Percentiles rank a stretch among this genome's conserved stretches.
Evolutionary conservation across 2,113 vertebrate species (phyloP).

Genomic region (Scortum barcoo): DNA sequence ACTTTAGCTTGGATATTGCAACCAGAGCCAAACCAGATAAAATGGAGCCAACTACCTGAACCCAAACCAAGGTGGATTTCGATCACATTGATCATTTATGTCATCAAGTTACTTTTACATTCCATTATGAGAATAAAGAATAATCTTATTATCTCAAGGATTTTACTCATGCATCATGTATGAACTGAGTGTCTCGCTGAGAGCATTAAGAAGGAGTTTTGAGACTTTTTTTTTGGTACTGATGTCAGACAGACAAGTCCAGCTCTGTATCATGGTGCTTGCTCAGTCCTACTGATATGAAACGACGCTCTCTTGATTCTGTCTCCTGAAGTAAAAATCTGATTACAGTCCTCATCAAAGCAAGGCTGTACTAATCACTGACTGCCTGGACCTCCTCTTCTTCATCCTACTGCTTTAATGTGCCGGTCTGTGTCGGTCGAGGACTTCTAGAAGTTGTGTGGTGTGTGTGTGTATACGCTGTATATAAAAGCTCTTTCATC

Average conservation of each 20-base stretch:
- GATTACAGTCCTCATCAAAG: slow-evolving; percentile 36
- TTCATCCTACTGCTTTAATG: slow-evolving; percentile 42
- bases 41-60: not conserved
- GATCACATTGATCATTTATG: not conserved
- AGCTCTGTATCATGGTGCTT: not conserved
- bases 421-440: slow-evolving; percentile 31
- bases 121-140: not conserved
- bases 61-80: not conserved
- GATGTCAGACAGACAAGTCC: not conserved
- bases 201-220: not conserved
- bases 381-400: slow-evolving; percentile 26
- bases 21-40: not conserved
- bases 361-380: slow-evolving; percentile 29
- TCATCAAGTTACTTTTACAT: not conserved
- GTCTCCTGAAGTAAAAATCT: not conserved
- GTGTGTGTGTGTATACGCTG: slow-evolving; percentile 29
- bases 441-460: slow-evolving; percentile 48
- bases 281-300: slow-evolving; percentile 7
- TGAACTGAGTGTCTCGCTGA: not conserved
- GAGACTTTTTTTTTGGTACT: slow-evolving; percentile 14
- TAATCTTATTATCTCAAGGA: not conserved
- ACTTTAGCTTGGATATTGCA: too few relatives aligned
- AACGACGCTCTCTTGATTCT: not conserved
- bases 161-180: not conserved
- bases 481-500: slow-evolving; percentile 65